These are phyloP conservation scores for Saccostrea echinata DNA, from an alignment of 1,140 invertebrate genomes.

Conservation along the genomic window DNA sequence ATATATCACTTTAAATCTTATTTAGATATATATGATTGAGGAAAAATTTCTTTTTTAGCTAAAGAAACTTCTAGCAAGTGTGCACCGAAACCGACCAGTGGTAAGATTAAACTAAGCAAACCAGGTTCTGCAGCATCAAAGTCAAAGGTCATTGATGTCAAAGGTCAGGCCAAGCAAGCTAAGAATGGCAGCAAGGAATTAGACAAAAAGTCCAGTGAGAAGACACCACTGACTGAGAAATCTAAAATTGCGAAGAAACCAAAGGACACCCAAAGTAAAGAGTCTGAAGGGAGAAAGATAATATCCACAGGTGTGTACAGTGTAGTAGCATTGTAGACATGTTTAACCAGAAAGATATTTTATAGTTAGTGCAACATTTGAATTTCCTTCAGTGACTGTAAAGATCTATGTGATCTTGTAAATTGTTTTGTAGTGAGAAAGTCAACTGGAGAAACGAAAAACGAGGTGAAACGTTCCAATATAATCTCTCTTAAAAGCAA, in stretches of 20 bases:
- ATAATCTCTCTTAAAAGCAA: constrained; percentile 1
- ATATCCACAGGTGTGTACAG: background rate
- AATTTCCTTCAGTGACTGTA: no score
- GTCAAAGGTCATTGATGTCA: constrained; percentile 26
- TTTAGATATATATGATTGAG: no score
- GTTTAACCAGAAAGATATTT: no score
- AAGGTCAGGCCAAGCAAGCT: background rate
- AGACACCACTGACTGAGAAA: background rate
- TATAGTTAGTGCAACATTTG: no score
- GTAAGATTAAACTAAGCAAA: background rate
- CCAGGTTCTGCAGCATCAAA: background rate
- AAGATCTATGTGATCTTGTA: no score
- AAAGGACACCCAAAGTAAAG: background rate
- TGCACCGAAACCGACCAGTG: background rate
- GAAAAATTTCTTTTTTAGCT: background rate
- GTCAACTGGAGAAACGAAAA: background rate
- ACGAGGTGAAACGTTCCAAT: background rate
- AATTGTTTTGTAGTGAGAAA: background rate
- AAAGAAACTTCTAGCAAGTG: background rate
- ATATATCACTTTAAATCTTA: no score
- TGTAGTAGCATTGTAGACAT: no score
- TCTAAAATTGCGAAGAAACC: background rate
- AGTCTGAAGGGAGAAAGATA: background rate
- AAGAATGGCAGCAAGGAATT: background rate
- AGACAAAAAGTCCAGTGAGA: background rate